phyloP scores from a whole-genome alignment of 92 coral and sea anemone genomes.

The Epizoanthus ramosus region DNA sequence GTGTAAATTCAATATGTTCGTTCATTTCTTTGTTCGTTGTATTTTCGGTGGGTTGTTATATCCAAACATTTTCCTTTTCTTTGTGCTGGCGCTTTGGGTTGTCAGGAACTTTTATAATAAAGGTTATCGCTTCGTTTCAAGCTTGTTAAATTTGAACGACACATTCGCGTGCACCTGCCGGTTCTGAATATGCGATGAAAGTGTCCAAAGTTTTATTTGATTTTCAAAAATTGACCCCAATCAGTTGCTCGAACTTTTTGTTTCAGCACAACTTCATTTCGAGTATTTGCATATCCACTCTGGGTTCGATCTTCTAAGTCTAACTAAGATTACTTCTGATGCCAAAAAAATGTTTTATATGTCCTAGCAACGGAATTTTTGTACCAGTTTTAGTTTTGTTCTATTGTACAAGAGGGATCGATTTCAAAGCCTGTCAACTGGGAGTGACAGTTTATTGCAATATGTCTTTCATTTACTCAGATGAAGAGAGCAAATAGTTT shows the following conservation, averaged over 20 bases:
- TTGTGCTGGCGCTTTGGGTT: no score
- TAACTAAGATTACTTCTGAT: neutral
- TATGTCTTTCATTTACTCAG: slow-evolving; percentile 32
- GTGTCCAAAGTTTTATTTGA: neutral
- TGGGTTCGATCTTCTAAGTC: no score
- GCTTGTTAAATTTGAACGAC: no score
- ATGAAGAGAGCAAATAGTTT: slow-evolving; percentile 28
- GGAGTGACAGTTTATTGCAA: slow-evolving; percentile 26
- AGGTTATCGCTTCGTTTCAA: neutral
- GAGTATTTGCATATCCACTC: no score
- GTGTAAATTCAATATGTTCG: neutral
- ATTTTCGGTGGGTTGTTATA: no score
- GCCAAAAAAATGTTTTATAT: neutral
- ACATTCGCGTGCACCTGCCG: slow-evolving; percentile 15
- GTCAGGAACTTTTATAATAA: neutral
- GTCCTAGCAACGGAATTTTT: slow-evolving; percentile 18
- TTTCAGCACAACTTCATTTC: no score
- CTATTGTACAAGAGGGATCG: slow-evolving; percentile 46
- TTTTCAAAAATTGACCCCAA: neutral
- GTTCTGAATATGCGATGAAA: neutral
- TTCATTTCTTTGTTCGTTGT: neutral
- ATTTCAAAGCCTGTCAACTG: slow-evolving; percentile 39
- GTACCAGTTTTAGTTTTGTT: slow-evolving; percentile 24
- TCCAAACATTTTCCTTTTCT: no score
- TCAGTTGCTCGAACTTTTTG: neutral